Evolutionary conservation across 2,797 vertebrate species (phyloP).

Genomic region (Scolopax rusticola): DNA sequence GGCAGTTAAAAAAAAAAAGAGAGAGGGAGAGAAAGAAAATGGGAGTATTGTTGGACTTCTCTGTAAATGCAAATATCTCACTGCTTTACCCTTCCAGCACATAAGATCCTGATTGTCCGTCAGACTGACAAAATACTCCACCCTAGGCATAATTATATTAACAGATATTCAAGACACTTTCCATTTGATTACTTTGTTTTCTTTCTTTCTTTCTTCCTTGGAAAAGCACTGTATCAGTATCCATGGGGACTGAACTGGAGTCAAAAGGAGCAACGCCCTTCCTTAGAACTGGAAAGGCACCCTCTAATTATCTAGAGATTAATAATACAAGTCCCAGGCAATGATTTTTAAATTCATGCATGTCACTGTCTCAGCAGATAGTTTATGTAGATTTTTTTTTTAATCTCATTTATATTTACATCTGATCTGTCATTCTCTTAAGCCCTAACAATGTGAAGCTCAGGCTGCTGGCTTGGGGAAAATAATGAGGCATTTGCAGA

Average conservation of each 20-base stretch:
- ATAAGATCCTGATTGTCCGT: neutral
- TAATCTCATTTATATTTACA: neutral
- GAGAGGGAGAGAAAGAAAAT: neutral
- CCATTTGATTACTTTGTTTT: neutral
- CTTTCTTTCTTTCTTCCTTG: neutral
- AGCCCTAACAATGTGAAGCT: neutral
- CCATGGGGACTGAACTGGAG: neutral
- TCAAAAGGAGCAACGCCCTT: conserved; percentile 44
- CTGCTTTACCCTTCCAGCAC: conserved; percentile 14
- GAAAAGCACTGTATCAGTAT: neutral
- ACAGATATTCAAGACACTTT: conserved; percentile 11
- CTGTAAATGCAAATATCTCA: neutral
- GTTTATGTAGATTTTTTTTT: neutral
- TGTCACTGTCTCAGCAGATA: neutral
- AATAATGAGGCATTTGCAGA: neutral
- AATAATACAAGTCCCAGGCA: neutral
- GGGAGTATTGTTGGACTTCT: neutral
- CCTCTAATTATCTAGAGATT: neutral
- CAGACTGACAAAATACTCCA: conserved; percentile 12
- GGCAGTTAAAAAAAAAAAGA: neutral
- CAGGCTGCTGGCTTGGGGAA: neutral
- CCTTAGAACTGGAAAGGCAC: neutral
- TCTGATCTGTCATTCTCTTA: neutral
- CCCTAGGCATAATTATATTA: conserved; percentile 4
- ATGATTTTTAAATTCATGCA: neutral